Base-by-base conservation (phyloP, 2,888 invertebrate species). In the Dicranocentrus wangi region DNA sequence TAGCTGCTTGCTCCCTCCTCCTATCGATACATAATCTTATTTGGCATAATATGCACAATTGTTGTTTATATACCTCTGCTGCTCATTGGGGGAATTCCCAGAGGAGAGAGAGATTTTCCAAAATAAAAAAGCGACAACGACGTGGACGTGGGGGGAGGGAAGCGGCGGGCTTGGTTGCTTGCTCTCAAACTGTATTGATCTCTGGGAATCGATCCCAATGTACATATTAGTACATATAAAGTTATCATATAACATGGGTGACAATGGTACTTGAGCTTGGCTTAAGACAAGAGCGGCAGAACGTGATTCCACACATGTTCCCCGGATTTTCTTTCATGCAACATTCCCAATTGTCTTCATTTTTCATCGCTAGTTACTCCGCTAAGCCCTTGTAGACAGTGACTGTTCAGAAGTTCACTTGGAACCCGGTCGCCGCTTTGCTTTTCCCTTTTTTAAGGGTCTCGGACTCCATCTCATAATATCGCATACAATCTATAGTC, bases 251-350 rank as follows among this genome's bases (percentile, higher is more conserved):
- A 19, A 58, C 8, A 3, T 51, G 51, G 1, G 43, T 43, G n/a
- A 51, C 19, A 58, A 58, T 58, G 19, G 58, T 13, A 58, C 25
- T 58, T 23, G 58, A 58, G 25, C 23, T 43, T 73, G 73, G 80
- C 80, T 78, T 73, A 77, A 65, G 42, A 55, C 65, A 71, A 60
- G 75, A 76, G 80, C 77, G 77, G 60, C 51, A 76, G 79, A 81
- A 84, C 84, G 84, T 84, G 84, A 84, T 82, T 81, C 58, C 78
- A 78, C 81, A 81, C 81, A 84, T 81, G 84, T 81, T 81, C 70
- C 76, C 60, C 61, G 84, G 84, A 84, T 84, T 84, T 84, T 47
- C 69, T 78, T 75, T 71, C 66, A 42, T 80, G 63, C 28, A 53
- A 55, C 42, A 60, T 55, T 47, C 66, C 58, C 82, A 78, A 76